phyloP scores from a whole-genome alignment of 2,797 vertebrate species.

The Tamandua tetradactyla region DNA sequence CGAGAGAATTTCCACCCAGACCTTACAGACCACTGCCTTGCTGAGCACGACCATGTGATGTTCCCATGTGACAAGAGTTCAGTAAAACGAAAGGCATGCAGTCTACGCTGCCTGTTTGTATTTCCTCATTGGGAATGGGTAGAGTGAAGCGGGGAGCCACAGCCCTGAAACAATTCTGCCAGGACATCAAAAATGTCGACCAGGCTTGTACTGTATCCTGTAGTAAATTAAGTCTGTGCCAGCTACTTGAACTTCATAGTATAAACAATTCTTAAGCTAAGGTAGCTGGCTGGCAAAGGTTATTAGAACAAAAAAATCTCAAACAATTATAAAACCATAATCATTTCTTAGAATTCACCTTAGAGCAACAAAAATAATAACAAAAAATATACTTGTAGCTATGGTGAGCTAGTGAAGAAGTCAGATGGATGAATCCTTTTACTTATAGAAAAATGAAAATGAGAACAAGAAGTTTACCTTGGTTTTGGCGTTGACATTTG shows the following conservation, averaged over 20 bases:
- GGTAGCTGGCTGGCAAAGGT: neutral
- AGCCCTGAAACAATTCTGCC: neutral
- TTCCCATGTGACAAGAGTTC: neutral
- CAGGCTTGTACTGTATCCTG: neutral
- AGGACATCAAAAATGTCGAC: neutral
- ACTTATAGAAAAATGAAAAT: neutral
- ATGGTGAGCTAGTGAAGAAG: neutral
- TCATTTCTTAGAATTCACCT: neutral
- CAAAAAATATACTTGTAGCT: neutral
- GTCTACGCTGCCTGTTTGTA: neutral
- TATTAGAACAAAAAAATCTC: neutral
- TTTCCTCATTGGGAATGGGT: neutral
- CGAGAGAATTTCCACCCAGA: neutral
- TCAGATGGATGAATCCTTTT: neutral
- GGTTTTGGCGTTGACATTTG: slow-evolving; percentile 95
- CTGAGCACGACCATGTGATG: neutral
- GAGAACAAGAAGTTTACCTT: slow-evolving; percentile 89
- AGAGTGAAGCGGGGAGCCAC: neutral
- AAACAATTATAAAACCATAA: neutral
- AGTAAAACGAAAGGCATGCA: neutral
- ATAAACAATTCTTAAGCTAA: neutral
- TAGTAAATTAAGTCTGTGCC: neutral
- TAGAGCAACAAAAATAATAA: neutral
- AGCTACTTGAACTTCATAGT: neutral
- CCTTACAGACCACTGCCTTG: neutral